Evolutionary conservation across 2,797 vertebrate genomes (phyloP).

Genomic region (Thunnus albacares): DNA sequence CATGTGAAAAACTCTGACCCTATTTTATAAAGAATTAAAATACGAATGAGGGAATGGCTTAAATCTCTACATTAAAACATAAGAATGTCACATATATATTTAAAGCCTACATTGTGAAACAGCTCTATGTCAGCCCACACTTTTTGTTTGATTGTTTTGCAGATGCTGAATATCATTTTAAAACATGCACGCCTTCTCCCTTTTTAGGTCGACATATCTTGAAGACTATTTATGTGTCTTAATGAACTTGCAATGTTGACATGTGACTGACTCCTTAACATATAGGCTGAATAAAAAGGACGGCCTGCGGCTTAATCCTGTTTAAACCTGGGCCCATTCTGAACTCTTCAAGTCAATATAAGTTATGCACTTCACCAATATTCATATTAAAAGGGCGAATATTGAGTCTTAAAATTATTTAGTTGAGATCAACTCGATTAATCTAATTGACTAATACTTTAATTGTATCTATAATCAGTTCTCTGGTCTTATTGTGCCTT

Average conservation of each 20-base stretch:
- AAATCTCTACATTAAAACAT: neutral
- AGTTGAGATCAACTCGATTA: slow-evolving; percentile 9
- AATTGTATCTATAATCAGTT: neutral
- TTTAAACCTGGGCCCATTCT: neutral
- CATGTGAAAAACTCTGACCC: neutral
- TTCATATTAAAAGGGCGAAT: neutral
- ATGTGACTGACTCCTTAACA: neutral
- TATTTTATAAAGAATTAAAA: neutral
- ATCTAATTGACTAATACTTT: neutral
- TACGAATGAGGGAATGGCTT: neutral
- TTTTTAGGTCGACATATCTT: neutral
- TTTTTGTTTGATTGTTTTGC: neutral
- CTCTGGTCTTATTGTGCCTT: neutral
- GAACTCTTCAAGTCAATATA: neutral
- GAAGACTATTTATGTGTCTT: neutral
- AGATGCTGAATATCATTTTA: neutral
- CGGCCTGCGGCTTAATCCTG: neutral
- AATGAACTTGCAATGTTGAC: neutral
- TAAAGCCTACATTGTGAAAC: neutral
- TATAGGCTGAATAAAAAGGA: neutral
- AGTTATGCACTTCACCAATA: slow-evolving; percentile 3
- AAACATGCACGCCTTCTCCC: neutral
- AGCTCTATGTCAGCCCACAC: neutral
- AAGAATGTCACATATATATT: neutral
- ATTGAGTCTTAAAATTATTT: neutral